Evolutionary conservation across 2,888 invertebrate species (phyloP), one percentile per base, ranked within the genome.

Genomic region (Agriopis aurantiaria): DNA sequence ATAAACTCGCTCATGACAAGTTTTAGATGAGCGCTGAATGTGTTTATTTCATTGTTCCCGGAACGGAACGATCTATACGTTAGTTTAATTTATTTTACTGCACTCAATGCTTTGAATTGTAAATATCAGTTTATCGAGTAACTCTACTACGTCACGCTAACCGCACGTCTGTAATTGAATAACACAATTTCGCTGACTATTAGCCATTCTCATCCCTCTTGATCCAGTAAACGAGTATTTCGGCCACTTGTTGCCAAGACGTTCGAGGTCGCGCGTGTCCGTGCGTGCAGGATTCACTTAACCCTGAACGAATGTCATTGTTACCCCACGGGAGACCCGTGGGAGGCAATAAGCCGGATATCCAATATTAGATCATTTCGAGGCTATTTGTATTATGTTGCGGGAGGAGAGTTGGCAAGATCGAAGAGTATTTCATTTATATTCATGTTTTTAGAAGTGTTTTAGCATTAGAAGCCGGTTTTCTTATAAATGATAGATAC

Each of bases 261-360:
- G 45, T 58, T 2, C 33, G 33, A 33, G 33, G 33, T 33, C 33
- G 33, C 84, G 55, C 51, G 78, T 33, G 33, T 82, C 79, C 86
- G 86, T 86, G 86, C 85, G 85, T 85, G 81, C 79, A 69, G 72
- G 80, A 86, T 81, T 81, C 81, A 82, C 75, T 88, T 86, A 78
- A 82, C 85, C 85, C 85, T 86, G 82, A 83, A 85, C 81, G 87
- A 87, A 90, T 83, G 79, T 82, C 80, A 84, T 87, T 85, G 82
- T 78, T 79, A 78, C 82, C 81, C 85, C 81, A 68, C 76, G 69
- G 60, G 64, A 78, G 80, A 77, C 80, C 82, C 82, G 85, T 84
- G 78, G 75, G 76, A 79, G 76, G 77, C 86, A 87, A 90, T 86
- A 86, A 88, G 81, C 82, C 83, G 86, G 85, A 88, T 85, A 85